Evolutionary conservation across 1,140 invertebrate species (phyloP), one percentile per base, ranked within the genome.

Genomic region (Hyphantria cunea): DNA sequence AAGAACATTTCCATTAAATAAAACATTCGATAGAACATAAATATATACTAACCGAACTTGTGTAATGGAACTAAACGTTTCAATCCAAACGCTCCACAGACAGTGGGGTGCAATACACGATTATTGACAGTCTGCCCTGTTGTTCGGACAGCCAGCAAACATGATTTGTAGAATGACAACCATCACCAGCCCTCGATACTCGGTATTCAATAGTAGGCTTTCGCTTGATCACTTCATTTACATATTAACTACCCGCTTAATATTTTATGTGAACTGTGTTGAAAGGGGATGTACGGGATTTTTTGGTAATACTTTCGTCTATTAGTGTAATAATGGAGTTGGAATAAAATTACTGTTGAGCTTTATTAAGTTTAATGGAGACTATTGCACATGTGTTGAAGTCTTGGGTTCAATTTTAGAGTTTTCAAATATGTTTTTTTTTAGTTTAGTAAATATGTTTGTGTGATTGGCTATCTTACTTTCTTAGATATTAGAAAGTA

Each of bases 141-240:
- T 69, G 66, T 69, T 42, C 55, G 54, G 64, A 64, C 61, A 63
- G 61, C 64, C 50, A 54, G 70, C 54, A 72, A 72, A 72, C 66
- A 72, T 72, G 70, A 72, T 72, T 72, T 66, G 70, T 72, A 70
- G 68, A 63, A 54, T 63, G 50, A 63, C 60, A n/a, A 41, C 31
- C 58, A 25, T 61, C 58, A 61, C 49, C 48, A 13, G 32, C 48
- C 15, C 37, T 50, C 25, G 37, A 41, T 31, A 31, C 41, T 61
- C 58, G 49, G 6, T 51, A 39, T 33, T 55, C n/a, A 45, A 39
- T 25, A 44, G 32, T 17, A 31, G 54, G 54, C 31, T 47, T 56
- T 56, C 45, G 45, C 55, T 58, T 58, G 11, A 58, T 49, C 32
- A 58, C 45, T 58, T 49, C 55, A 58, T 58, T 58, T 58, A 45